These are phyloP conservation scores for Trichonephila clavipes DNA, from an alignment of 1,140 invertebrate species.

Conservation along the genomic window DNA sequence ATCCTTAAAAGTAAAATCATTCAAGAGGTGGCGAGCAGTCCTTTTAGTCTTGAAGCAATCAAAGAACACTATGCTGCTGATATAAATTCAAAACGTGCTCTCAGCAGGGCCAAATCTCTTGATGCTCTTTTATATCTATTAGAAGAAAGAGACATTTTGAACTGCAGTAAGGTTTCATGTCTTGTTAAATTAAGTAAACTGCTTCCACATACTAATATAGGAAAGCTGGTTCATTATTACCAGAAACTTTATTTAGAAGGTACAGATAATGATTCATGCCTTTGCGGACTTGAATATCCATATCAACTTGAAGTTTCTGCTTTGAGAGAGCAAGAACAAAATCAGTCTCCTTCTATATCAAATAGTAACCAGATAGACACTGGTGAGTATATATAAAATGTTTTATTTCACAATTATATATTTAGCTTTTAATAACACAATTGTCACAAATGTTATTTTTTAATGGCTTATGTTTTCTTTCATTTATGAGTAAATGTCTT, in stretches of 20 bases:
- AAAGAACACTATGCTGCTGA: conserved; percentile 10
- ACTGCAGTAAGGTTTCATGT: background rate
- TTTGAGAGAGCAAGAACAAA: background rate
- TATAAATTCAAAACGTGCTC: conserved; percentile 19
- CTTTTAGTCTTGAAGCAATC: background rate
- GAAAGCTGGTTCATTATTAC: background rate
- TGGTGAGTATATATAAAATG: background rate
- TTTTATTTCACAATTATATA: background rate
- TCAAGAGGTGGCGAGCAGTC: background rate
- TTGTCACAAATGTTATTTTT: too few relatives aligned
- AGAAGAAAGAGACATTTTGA: conserved; percentile 40
- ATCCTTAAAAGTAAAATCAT: background rate
- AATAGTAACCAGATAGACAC: background rate
- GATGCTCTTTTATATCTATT: background rate
- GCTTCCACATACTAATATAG: background rate
- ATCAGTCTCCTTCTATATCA: too few relatives aligned
- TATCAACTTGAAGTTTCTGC: background rate
- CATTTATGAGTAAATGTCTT: too few relatives aligned
- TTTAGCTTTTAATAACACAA: too few relatives aligned
- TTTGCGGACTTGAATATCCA: background rate
- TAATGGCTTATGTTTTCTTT: too few relatives aligned
- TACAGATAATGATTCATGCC: background rate
- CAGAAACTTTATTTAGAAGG: background rate
- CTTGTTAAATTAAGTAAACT: conserved; percentile 1
- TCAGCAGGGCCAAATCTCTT: background rate